Percentiles rank a stretch among this genome's conserved stretches.
These are phyloP conservation scores for Falco berigora DNA, from an alignment of 2,797 vertebrate genomes.

Conservation along the genomic window DNA sequence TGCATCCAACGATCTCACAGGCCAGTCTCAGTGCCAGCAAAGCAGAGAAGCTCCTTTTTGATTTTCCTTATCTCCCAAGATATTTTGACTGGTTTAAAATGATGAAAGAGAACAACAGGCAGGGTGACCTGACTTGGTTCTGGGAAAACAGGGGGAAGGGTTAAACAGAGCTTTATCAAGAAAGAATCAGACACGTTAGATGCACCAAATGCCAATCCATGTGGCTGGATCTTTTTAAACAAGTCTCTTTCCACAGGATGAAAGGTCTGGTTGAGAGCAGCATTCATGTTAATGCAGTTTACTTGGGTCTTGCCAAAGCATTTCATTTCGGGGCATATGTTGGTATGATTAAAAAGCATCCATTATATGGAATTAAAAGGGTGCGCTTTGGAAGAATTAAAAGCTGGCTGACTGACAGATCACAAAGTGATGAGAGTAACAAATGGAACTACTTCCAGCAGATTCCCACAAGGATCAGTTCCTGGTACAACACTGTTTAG, in stretches of 20 bases:
- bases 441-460: constrained; percentile 56
- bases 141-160: background rate
- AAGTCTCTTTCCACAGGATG: background rate
- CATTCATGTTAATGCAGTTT: background rate
- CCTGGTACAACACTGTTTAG: constrained; percentile 4
- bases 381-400: constrained; percentile 28
- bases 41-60: background rate
- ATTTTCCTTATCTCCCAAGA: background rate
- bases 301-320: background rate
- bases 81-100: background rate
- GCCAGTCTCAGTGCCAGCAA: background rate
- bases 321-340: background rate
- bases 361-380: constrained; percentile 51
- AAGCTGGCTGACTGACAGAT: constrained; percentile 45
- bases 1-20: background rate
- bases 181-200: background rate
- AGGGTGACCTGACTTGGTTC: background rate
- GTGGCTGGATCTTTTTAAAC: background rate
- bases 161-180: background rate
- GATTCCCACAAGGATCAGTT: constrained; percentile 66
- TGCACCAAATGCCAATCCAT: background rate
- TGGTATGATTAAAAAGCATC: constrained; percentile 19
- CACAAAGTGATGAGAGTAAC: background rate
- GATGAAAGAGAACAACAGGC: background rate
- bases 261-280: background rate